Conservation (phyloP, 2,113 vertebrate species). For the Otis tarda region DNA sequence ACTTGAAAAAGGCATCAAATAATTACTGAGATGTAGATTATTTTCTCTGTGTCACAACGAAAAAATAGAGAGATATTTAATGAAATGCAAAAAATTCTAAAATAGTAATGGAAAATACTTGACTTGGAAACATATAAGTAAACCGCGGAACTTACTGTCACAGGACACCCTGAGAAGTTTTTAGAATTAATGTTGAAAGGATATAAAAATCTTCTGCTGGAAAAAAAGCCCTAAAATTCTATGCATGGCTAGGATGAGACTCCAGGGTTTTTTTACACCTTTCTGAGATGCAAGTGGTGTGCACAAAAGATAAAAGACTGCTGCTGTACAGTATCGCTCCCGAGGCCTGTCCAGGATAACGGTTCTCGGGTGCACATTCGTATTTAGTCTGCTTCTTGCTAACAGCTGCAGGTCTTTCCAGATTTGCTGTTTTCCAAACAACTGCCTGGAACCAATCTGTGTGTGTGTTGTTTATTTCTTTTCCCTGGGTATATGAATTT, state of each 20-base stretch:
- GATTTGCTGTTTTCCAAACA: conserved; percentile 1
- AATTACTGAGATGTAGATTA: neutral
- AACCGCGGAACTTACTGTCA: neutral
- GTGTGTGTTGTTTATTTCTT: conserved; percentile 39
- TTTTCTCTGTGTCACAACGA: neutral
- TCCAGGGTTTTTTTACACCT: neutral
- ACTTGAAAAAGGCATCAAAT: neutral
- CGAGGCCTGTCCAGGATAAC: neutral
- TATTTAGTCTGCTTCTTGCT: neutral
- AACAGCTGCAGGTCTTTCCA: conserved; percentile 13
- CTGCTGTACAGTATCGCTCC: neutral
- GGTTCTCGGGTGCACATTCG: neutral
- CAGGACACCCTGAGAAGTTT: neutral
- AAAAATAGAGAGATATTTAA: neutral
- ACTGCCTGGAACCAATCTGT: conserved; percentile 47
- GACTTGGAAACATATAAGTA: neutral
- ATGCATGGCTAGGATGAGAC: neutral
- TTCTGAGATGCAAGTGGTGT: neutral
- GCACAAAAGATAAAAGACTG: neutral
- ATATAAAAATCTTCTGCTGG: neutral
- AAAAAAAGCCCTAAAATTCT: neutral
- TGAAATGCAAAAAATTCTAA: neutral
- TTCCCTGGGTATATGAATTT: conserved; percentile 60
- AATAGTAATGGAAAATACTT: neutral
- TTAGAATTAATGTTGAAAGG: neutral